Evolutionary conservation across 2,113 vertebrate genomes (phyloP).

Genomic region (Trematocara macrostoma): DNA sequence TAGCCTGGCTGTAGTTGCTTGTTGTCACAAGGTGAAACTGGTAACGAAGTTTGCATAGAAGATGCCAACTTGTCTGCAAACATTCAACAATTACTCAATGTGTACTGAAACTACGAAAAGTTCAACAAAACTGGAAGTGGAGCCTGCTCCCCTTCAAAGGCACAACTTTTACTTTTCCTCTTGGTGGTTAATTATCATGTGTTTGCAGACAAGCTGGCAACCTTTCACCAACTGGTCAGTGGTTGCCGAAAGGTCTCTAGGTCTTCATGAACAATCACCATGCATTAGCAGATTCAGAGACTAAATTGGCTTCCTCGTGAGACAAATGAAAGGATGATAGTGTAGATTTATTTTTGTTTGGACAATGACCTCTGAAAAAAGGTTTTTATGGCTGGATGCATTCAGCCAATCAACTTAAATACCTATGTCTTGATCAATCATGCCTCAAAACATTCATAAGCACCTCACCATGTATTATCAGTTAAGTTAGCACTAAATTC

Average conservation of each 20-base stretch:
- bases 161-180: not conserved
- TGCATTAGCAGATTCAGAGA: not conserved
- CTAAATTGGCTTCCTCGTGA: not conserved
- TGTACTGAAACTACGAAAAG: not conserved
- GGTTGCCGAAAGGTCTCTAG: not conserved
- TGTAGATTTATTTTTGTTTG: not conserved
- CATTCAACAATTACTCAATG: not conserved
- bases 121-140: not conserved
- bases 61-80: not conserved
- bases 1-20: not conserved
- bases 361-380: not conserved
- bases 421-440: not conserved
- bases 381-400: fast-evolving
- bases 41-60: fast-evolving
- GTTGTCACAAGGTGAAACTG: not conserved
- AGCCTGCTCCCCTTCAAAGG: not conserved
- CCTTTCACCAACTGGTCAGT: not conserved
- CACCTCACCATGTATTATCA: not conserved
- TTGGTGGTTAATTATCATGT: not conserved
- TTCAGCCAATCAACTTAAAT: not conserved
- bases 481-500: not conserved
- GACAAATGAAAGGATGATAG: not conserved
- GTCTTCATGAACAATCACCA: not conserved
- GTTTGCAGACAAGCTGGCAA: not conserved
- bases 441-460: not conserved